A percentile compares a stretch with the other conserved stretches of the same genome.
These are phyloP conservation scores for Cebus imitator DNA, from an alignment of 2,113 vertebrate species.

Conservation along the genomic window DNA sequence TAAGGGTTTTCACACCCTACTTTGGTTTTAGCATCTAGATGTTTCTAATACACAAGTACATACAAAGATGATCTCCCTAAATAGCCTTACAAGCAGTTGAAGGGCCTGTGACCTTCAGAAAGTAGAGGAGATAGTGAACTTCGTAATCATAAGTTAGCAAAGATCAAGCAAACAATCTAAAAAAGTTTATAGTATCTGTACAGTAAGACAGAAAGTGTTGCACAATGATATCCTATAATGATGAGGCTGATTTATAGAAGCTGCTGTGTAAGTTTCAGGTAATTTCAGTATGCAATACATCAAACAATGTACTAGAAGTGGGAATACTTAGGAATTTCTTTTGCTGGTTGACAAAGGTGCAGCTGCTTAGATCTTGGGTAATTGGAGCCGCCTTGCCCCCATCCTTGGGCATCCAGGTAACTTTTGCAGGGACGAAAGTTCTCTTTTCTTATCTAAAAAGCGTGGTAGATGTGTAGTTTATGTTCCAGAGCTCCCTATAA, in stretches of 20 bases:
- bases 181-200: neutral
- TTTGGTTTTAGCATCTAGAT: neutral
- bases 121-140: neutral
- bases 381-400: no score
- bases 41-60: neutral
- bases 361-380: neutral
- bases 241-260: neutral
- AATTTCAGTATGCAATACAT: neutral
- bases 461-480: no score
- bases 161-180: neutral
- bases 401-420: neutral
- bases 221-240: neutral
- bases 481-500: neutral
- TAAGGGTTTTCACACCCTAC: neutral
- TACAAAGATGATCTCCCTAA: neutral
- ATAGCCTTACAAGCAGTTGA: neutral
- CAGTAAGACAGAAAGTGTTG: neutral
- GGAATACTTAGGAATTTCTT: neutral
- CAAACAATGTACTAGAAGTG: neutral
- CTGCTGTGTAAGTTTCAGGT: neutral
- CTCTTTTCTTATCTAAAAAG: neutral
- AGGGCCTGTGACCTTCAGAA: neutral
- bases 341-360: neutral
- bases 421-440: fast-evolving
- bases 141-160: neutral